phyloP scores from a whole-genome alignment of 2,888 invertebrate genomes.

The Scaptomyza cyrtandrae region DNA sequence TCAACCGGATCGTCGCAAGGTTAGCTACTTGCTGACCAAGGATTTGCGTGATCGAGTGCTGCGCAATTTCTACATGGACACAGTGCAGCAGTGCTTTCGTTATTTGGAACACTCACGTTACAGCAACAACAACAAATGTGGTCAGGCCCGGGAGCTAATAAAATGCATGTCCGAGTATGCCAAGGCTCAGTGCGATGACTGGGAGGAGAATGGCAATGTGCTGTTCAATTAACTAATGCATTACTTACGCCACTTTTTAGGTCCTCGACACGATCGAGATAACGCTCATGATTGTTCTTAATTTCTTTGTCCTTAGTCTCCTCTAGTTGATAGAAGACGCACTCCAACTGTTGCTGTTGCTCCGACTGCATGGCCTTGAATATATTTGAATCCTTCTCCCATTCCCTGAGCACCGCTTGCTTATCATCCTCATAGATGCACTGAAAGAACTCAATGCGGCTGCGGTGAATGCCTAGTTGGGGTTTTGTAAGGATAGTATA shows the following conservation, averaged over 20 bases:
- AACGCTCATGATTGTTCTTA: constrained; percentile 84
- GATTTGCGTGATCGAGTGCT: constrained; percentile 88
- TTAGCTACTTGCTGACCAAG: constrained; percentile 87
- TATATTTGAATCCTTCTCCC: constrained; percentile 86
- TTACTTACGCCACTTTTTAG: constrained; percentile 85
- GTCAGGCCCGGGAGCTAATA: constrained; percentile 85
- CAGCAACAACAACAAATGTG: constrained; percentile 86
- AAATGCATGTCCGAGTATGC: constrained; percentile 90
- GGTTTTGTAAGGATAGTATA: neutral
- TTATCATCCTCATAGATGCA: constrained; percentile 86
- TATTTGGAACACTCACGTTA: constrained; percentile 86
- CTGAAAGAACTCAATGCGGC: constrained; percentile 86
- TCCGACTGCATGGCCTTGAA: constrained; percentile 85
- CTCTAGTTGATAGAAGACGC: constrained; percentile 87
- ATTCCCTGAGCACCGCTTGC: constrained; percentile 85
- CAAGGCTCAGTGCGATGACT: constrained; percentile 90
- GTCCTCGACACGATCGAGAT: constrained; percentile 86
- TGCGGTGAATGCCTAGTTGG: constrained; percentile 86
- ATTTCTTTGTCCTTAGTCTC: constrained; percentile 82
- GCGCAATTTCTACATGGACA: constrained; percentile 89
- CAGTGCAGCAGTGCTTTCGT: constrained; percentile 90
- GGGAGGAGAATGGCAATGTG: constrained; percentile 86
- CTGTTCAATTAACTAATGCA: constrained; percentile 84
- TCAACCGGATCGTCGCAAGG: constrained; percentile 87
- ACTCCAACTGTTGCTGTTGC: constrained; percentile 86